Evolutionary conservation across 2,888 invertebrate genomes (phyloP).

Genomic region (Eilema caniola): DNA sequence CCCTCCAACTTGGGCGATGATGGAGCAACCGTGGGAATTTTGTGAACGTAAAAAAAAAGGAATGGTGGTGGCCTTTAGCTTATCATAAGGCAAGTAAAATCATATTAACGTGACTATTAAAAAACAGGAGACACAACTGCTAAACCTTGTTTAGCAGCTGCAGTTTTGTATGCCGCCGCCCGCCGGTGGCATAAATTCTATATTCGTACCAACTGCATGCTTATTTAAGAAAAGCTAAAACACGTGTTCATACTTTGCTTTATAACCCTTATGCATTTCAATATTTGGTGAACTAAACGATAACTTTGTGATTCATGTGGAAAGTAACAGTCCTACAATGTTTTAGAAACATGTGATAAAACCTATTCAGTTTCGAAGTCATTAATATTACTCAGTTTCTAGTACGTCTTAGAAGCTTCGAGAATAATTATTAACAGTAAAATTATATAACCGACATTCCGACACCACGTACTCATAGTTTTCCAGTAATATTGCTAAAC

Average conservation of each 20-base stretch:
- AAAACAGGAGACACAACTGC: too few species aligned
- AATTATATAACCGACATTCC: constrained; percentile 8
- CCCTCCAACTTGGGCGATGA: too few species aligned
- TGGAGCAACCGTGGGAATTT: too few species aligned
- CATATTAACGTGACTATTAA: too few species aligned
- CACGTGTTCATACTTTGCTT: neutral
- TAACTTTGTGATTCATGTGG: neutral
- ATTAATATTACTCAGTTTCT: neutral
- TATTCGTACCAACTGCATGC: neutral
- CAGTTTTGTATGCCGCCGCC: neutral
- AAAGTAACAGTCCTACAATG: too few species aligned
- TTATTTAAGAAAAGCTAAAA: neutral
- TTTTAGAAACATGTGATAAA: too few species aligned
- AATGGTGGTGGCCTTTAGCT: too few species aligned
- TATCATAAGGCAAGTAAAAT: too few species aligned
- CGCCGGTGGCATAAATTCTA: neutral
- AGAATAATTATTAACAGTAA: neutral
- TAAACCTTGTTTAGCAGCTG: neutral
- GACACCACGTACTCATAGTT: constrained; percentile 12
- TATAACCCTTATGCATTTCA: neutral
- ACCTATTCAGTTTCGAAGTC: too few species aligned
- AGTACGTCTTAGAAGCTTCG: neutral
- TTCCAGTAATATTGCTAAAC: constrained; percentile 21
- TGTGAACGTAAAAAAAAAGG: too few species aligned
- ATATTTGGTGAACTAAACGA: neutral